These are phyloP conservation scores for Heliconius ethilla DNA, from an alignment of 2,888 invertebrate species.

Conservation along the genomic window DNA sequence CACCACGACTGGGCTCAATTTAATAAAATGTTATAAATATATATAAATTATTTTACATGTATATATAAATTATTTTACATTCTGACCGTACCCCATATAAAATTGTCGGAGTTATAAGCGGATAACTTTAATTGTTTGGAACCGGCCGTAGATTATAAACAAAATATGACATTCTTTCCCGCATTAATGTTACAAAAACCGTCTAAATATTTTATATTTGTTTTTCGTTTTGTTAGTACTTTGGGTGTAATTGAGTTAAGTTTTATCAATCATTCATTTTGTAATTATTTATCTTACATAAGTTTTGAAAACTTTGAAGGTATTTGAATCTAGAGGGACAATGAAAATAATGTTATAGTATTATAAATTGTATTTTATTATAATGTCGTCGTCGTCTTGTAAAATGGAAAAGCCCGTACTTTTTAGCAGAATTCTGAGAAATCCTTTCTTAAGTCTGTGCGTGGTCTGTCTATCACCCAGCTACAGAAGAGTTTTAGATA, in stretches of 20 bases:
- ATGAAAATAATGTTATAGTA: too few species aligned
- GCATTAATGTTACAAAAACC: slow-evolving; percentile 34
- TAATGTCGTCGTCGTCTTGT: too few species aligned
- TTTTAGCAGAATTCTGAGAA: too few species aligned
- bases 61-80: slow-evolving; percentile 44
- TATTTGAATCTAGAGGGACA: too few species aligned
- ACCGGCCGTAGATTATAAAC: slow-evolving; percentile 61
- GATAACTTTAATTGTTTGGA: slow-evolving; percentile 76
- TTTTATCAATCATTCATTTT: not conserved
- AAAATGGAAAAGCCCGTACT: too few species aligned
- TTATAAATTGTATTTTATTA: too few species aligned
- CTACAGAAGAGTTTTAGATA: too few species aligned
- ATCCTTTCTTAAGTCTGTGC: too few species aligned
- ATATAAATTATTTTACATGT: slow-evolving; percentile 45
- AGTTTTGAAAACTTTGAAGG: not conserved
- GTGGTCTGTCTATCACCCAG: too few species aligned
- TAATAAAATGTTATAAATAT: too few species aligned
- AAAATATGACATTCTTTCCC: slow-evolving; percentile 49
- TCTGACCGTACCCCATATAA: slow-evolving; percentile 54
- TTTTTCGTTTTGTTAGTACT: not conserved
- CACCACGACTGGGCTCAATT: too few species aligned
- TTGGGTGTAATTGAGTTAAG: not conserved
- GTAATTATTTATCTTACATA: not conserved
- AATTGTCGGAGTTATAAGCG: slow-evolving; percentile 62
- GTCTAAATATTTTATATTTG: slow-evolving; percentile 27